phyloP scores from a whole-genome alignment of 1,140 invertebrate genomes.

The Elysia chlorotica region DNA sequence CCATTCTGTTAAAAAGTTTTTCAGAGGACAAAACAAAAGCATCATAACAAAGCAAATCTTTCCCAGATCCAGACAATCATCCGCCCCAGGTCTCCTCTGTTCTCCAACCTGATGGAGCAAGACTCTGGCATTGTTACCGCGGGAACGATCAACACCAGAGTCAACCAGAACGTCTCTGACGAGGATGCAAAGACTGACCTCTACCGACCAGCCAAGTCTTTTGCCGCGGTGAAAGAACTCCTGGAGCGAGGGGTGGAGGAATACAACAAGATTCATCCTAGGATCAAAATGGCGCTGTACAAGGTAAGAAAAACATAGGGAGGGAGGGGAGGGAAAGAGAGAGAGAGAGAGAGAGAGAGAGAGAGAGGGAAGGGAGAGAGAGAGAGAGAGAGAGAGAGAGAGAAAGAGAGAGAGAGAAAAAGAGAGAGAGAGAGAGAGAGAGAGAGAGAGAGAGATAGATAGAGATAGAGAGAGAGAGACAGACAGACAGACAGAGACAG shows the following conservation, averaged over 20 bases:
- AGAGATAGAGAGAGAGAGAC: background rate
- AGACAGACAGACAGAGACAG: background rate
- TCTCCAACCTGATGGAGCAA: conserved; percentile 59
- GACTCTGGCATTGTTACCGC: conserved; percentile 61
- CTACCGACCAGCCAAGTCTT: conserved; percentile 41
- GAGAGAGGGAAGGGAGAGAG: background rate
- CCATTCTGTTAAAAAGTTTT: too few species aligned
- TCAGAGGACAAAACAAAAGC: background rate
- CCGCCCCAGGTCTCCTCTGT: conserved; percentile 40
- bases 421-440: background rate
- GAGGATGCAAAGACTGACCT: conserved; percentile 55
- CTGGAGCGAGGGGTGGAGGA: conserved; percentile 57
- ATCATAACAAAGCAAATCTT: background rate
- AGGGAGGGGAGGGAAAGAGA: background rate
- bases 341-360: background rate
- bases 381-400: background rate
- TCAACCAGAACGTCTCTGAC: conserved; percentile 44
- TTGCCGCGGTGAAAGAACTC: conserved; percentile 41
- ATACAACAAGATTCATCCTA: conserved; percentile 59
- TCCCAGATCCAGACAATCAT: conserved; percentile 49
- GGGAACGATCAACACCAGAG: conserved; percentile 48
- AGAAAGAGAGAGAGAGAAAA: background rate
- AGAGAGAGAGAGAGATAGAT: background rate
- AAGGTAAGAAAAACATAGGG: conserved; percentile 25
- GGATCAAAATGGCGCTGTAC: conserved; percentile 56